These are phyloP conservation scores for Fabriciana adippe DNA, from an alignment of 2,888 invertebrate species.

Conservation along the genomic window DNA sequence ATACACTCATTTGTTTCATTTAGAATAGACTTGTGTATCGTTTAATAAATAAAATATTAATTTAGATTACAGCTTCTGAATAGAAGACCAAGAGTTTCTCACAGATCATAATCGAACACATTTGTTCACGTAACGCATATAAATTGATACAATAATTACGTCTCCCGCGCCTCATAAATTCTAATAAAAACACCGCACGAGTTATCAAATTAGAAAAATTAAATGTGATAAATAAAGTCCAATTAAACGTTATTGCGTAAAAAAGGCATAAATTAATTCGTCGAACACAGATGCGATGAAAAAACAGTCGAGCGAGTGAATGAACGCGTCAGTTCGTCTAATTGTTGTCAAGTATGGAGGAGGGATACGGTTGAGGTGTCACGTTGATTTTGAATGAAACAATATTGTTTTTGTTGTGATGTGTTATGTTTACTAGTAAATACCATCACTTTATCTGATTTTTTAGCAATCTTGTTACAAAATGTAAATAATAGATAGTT, in stretches of 20 bases:
- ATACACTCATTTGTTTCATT: slow-evolving; percentile 2
- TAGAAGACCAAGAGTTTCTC: slow-evolving; percentile 24
- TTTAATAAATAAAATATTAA: slow-evolving; percentile 41
- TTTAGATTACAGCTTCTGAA: slow-evolving; percentile 33
- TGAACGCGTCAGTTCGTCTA: slow-evolving; percentile 51
- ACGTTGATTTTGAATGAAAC: too few relatives aligned
- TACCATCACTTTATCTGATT: too few relatives aligned
- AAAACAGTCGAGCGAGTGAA: slow-evolving; percentile 43
- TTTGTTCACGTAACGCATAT: slow-evolving; percentile 70
- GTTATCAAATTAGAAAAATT: slow-evolving; percentile 82
- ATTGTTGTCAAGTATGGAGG: slow-evolving; percentile 46
- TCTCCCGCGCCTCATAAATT: slow-evolving; percentile 65
- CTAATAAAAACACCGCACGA: slow-evolving; percentile 64
- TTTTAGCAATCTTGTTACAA: too few relatives aligned
- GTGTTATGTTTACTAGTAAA: too few relatives aligned
- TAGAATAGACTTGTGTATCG: not conserved
- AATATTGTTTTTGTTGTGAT: too few relatives aligned
- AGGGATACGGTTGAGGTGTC: slow-evolving; percentile 5
- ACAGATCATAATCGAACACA: slow-evolving; percentile 53
- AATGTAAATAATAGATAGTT: too few relatives aligned
- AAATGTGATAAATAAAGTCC: slow-evolving; percentile 81
- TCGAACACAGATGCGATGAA: slow-evolving; percentile 50
- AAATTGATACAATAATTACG: slow-evolving; percentile 68
- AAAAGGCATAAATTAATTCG: slow-evolving; percentile 80
- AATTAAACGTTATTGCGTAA: slow-evolving; percentile 82